A percentile compares a stretch with the other conserved stretches of the same genome.
Conservation (phyloP, 2,113 vertebrate genomes). For the Larimichthys polyactis region DNA sequence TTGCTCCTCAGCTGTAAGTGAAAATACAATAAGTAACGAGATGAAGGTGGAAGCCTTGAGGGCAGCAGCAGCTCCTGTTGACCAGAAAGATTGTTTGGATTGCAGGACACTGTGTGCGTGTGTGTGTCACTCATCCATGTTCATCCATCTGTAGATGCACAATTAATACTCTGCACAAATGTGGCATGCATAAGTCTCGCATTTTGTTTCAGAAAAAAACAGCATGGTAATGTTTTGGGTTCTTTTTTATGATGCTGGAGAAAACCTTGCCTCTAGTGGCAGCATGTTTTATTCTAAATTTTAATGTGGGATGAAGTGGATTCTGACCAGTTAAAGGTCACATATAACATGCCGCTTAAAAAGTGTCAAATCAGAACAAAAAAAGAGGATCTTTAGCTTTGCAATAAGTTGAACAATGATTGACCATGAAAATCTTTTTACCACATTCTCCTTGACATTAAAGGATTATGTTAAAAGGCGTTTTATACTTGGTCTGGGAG, state of each 20-base stretch:
- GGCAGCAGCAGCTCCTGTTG: not conserved
- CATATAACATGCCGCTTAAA: not conserved
- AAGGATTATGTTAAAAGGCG: conserved; percentile 18
- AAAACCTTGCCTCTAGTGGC: not conserved
- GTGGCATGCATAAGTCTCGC: too few species aligned
- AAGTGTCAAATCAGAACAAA: not conserved
- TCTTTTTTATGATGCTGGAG: not conserved
- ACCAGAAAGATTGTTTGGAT: not conserved
- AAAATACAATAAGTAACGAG: not conserved
- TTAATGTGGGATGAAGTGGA: not conserved
- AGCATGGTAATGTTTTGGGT: not conserved
- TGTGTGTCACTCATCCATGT: not conserved
- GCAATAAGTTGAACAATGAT: not conserved
- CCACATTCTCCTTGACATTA: conserved; percentile 29
- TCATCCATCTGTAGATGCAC: not conserved
- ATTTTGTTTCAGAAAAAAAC: not conserved
- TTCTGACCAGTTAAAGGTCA: conserved; percentile 6
- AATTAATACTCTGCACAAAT: not conserved
- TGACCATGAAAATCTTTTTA: conserved; percentile 28
- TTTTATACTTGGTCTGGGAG: conserved; percentile 12
- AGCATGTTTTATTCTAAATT: conserved; percentile 17
- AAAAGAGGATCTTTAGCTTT: not conserved
- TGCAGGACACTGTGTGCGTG: not conserved
- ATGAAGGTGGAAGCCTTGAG: conserved; percentile 13
- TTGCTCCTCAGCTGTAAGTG: not conserved